Percentiles rank a stretch among this genome's conserved stretches.
phyloP scores from a whole-genome alignment of 2,113 vertebrate species.

The Mixornis gularis region DNA sequence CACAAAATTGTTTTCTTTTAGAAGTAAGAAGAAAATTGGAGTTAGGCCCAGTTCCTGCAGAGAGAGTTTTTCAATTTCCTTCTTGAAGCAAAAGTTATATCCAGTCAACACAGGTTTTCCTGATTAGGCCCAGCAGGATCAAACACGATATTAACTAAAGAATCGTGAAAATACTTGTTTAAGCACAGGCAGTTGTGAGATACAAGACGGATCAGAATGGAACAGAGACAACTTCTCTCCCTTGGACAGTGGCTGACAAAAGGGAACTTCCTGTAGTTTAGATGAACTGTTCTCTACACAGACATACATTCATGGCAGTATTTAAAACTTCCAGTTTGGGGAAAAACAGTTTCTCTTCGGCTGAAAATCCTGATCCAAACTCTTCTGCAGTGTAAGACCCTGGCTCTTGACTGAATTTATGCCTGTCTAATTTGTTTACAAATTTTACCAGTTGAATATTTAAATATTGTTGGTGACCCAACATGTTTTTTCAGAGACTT shows the following conservation, averaged over 20 bases:
- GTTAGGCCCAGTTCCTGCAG: not conserved
- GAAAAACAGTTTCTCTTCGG: not conserved
- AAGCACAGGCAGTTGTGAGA: not conserved
- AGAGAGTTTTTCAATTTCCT: not conserved
- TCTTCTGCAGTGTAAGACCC: not conserved
- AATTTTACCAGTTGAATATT: not conserved
- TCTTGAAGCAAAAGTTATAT: slow-evolving; percentile 7
- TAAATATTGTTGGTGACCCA: not conserved
- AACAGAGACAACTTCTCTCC: not conserved
- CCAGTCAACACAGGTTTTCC: not conserved
- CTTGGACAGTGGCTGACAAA: not conserved
- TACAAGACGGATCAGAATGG: not conserved
- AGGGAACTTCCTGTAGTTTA: not conserved
- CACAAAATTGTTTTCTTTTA: not conserved
- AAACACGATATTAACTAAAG: not conserved
- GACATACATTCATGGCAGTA: not conserved
- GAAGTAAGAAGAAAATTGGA: not conserved
- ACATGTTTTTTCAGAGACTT: not conserved
- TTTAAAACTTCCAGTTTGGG: not conserved
- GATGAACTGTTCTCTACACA: not conserved
- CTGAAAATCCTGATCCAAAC: not conserved
- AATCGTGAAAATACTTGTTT: slow-evolving; percentile 1
- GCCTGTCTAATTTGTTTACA: not conserved
- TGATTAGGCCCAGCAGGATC: slow-evolving; percentile 3
- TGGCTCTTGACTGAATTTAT: not conserved